These are phyloP conservation scores for Strix uralensis DNA, from an alignment of 2,113 vertebrate genomes.

Conservation along the genomic window DNA sequence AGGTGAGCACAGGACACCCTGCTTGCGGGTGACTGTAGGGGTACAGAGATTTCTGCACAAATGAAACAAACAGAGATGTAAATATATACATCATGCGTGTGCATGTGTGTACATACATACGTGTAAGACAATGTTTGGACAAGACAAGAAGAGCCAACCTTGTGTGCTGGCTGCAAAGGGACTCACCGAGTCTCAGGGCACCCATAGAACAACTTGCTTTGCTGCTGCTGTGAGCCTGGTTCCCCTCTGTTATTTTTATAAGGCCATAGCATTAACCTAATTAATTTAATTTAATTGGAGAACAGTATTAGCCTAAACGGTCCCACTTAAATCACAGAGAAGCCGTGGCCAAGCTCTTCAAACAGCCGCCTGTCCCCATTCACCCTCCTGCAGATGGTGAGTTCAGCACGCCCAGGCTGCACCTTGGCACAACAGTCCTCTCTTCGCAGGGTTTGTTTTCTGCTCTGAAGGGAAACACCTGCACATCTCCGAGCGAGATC, in stretches of 20 bases:
- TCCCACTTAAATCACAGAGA: not conserved
- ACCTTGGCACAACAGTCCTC: not conserved
- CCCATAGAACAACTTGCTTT: not conserved
- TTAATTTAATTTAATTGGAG: conserved; percentile 3
- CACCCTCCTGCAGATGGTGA: not conserved
- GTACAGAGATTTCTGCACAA: not conserved
- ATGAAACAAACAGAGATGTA: not conserved
- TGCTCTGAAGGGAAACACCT: conserved; percentile 61
- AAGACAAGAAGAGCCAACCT: rapidly evolving
- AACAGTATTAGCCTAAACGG: not conserved
- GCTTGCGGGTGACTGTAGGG: not conserved
- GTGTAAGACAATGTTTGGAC: not conserved
- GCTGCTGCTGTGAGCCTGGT: not conserved
- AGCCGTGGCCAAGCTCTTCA: not conserved
- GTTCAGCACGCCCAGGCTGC: not conserved
- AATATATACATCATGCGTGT: not conserved
- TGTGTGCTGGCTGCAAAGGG: not conserved
- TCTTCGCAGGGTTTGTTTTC: not conserved
- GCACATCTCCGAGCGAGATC: not conserved
- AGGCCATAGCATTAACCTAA: not conserved
- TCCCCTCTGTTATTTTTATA: not conserved
- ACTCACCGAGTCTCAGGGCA: rapidly evolving
- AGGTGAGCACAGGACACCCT: not conserved
- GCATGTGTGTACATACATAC: rapidly evolving
- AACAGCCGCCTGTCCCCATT: not conserved